Base-by-base conservation (phyloP, 2,113 vertebrate species). In the Oreochromis aureus region DNA sequence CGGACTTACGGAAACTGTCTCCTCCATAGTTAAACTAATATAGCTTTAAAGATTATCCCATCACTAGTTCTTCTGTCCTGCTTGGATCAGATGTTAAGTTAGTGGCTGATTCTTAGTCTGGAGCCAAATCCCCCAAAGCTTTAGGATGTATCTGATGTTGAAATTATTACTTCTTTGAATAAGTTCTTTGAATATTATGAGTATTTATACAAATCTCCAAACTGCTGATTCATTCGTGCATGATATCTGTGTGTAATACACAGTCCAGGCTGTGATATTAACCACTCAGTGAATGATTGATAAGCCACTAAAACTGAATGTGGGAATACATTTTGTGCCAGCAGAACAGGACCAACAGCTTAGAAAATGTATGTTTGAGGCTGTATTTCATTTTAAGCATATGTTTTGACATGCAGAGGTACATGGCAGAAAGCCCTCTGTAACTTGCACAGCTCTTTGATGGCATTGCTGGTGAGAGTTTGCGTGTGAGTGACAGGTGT, bases 321-420 rank as follows among this genome's bases (percentile, higher is more conserved):
- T 88, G 83, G 46, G 53, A 82, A 63, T 80, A 24, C 66, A 10
- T 86, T 10, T 22, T 36, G 44, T 51, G 71, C 6, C 10, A 51
- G n/a, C 51, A 80, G 51, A 54, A 55, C 30, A 80, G 24, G 71
- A 51, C 71, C 44, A 78, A 30, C 46, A 78, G 0, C 0, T 0
- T 30, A 78, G 58, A 10, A 73, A 69, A 27, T 1, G 22, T 80
- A 11, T 51, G 7, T 54, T 6, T 19, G 11, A 46, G 39, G 44
- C 13, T 30, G 19, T 63, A 53, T 44, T 71, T 86, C 9, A 5
- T 44, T 59, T 13, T 12, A 22, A 11, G 80, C 6, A 53, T 85
- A 32, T 82, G 88, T 89, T 82, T 30, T 7, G 63, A 90, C 92
- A 71, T 54, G 93, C 44, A 3, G 53, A 41, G 44, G 13, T 85